Evolutionary conservation across 2,888 invertebrate species (phyloP).

Genomic region (Thereva unica): DNA sequence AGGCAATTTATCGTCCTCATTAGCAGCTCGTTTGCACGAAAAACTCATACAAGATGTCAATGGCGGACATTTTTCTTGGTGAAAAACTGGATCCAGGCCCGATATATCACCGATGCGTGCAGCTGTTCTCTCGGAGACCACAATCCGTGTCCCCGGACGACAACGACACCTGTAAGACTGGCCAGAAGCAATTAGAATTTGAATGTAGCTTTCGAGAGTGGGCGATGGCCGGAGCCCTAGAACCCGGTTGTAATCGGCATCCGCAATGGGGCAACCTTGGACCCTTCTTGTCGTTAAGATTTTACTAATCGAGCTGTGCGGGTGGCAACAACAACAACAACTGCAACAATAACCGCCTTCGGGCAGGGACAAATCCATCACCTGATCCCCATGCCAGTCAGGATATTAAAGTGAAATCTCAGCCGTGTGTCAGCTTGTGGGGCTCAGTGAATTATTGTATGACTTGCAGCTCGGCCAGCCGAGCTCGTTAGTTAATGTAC

Average conservation of each 20-base stretch:
- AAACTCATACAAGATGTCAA: conserved; percentile 35
- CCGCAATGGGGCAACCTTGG: conserved; percentile 5
- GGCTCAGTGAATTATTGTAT: conserved; percentile 5
- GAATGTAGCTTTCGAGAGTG: conserved; percentile 1
- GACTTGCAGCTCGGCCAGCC: background rate
- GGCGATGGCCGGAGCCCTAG: conserved; percentile 9
- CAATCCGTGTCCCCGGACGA: background rate
- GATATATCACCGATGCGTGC: conserved; percentile 32
- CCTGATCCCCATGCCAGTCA: too few relatives aligned
- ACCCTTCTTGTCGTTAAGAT: too few relatives aligned
- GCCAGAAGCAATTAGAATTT: conserved; percentile 17
- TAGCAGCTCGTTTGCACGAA: conserved; percentile 35
- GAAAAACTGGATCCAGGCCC: conserved; percentile 23
- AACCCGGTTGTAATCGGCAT: conserved; percentile 20
- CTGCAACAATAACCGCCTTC: too few relatives aligned
- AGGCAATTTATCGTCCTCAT: conserved; percentile 34
- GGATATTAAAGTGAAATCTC: conserved; percentile 5
- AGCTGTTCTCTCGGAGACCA: conserved; percentile 18
- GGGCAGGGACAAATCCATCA: too few relatives aligned
- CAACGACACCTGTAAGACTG: background rate
- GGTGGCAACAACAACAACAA: too few relatives aligned
- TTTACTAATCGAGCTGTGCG: too few relatives aligned
- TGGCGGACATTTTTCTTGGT: conserved; percentile 26
- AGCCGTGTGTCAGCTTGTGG: conserved; percentile 2
- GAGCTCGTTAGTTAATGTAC: conserved; percentile 10